These are phyloP conservation scores for Boloria selene DNA, from an alignment of 2,888 invertebrate species.

Conservation along the genomic window DNA sequence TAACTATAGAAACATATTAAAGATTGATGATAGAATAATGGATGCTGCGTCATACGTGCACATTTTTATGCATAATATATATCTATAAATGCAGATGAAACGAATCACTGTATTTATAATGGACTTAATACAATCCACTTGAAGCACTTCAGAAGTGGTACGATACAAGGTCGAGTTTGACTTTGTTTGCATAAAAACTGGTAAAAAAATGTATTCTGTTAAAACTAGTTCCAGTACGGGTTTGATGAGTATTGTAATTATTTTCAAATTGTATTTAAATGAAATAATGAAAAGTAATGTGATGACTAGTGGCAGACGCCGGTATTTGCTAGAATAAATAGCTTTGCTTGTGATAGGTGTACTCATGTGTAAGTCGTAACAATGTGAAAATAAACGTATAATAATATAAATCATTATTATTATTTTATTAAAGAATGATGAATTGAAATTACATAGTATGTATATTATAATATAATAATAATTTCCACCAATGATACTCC, in stretches of 20 bases:
- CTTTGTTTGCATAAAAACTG: constrained; percentile 1
- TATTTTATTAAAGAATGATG: constrained; percentile 14
- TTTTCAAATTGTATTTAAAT: constrained; percentile 15
- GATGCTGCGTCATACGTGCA: constrained; percentile 8
- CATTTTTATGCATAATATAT: not conserved
- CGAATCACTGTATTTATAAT: constrained; percentile 4
- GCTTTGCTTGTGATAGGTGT: constrained; percentile 25
- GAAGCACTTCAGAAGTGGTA: constrained; percentile 1
- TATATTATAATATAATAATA: too few relatives aligned
- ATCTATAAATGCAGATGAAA: constrained; percentile 1
- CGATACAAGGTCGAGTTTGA: constrained; percentile 6
- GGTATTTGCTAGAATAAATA: constrained; percentile 15
- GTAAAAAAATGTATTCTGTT: constrained; percentile 3
- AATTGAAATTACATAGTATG: too few relatives aligned
- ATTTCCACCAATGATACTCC: too few relatives aligned
- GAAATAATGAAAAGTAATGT: constrained; percentile 3
- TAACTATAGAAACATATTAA: not conserved
- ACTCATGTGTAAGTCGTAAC: constrained; percentile 17
- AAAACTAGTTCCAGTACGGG: constrained; percentile 15
- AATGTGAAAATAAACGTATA: constrained; percentile 21
- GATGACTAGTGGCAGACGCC: not conserved
- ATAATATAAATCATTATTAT: constrained; percentile 18
- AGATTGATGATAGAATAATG: not conserved
- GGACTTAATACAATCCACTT: constrained; percentile 9
- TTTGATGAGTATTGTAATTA: constrained; percentile 13